phyloP scores from a whole-genome alignment of 1,140 invertebrate genomes.

The Bathynomus jamesi region DNA sequence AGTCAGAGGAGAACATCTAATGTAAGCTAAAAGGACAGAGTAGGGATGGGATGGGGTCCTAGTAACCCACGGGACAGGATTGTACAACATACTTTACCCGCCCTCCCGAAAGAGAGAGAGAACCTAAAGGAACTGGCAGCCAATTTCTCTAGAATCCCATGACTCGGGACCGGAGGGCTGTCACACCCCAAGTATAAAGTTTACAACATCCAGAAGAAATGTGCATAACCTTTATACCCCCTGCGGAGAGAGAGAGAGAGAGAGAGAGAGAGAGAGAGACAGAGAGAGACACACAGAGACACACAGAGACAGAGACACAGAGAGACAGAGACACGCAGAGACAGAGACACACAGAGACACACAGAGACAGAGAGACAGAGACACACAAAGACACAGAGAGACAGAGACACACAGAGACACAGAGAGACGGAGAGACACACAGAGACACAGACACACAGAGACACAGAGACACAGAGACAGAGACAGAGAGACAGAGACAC shows the following conservation, averaged over 20 bases:
- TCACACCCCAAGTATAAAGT: too few relatives aligned
- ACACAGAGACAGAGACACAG: constrained; percentile 4
- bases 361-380: constrained; percentile 10
- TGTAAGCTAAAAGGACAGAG: too few relatives aligned
- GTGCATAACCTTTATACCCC: too few relatives aligned
- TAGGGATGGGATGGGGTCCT: too few relatives aligned
- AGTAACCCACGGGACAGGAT: too few relatives aligned
- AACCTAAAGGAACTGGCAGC: too few relatives aligned
- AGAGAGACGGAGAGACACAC: neutral
- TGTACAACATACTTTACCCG: too few relatives aligned
- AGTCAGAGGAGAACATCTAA: too few relatives aligned
- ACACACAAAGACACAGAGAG: neutral
- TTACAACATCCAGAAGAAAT: too few relatives aligned
- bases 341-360: constrained; percentile 12
- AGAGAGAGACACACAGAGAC: neutral
- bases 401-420: neutral
- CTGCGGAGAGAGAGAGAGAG: neutral
- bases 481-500: neutral
- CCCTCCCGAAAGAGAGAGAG: too few relatives aligned
- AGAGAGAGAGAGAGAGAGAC: neutral
- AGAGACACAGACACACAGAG: neutral
- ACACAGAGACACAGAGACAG: constrained; percentile 4
- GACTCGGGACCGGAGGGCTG: too few relatives aligned
- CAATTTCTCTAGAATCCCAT: too few relatives aligned
- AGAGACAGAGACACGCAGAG: constrained; percentile 6